Evolutionary conservation across 2,888 invertebrate species (phyloP), one percentile per base, ranked within the genome.

Genomic region (Dasypogon diadema): DNA sequence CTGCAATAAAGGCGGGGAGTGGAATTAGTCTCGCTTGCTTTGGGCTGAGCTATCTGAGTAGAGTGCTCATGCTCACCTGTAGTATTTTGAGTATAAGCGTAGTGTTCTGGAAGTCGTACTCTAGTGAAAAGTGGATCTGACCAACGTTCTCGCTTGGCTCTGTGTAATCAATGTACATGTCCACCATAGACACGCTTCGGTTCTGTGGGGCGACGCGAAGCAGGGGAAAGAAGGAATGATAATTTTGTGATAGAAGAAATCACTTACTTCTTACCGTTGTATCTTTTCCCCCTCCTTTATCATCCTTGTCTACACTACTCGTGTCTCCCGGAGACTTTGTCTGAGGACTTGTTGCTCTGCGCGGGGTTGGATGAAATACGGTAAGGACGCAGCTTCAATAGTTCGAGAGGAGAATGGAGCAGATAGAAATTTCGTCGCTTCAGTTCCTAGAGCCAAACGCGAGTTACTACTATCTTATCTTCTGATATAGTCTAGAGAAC

Each of bases 121-220:
- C 96, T 85, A 96, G 87, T 74, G 95, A 95, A 88, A 96, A 96
- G 86, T 96, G 96, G 81, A 96, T 96, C 88, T 96, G 96, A 74
- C 96, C 96, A 80, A 96, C 96, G 87, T 96, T 96, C 88, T 96
- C 96, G 80, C 94, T 94, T 1, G 96, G 93, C 86, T 96, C 96
- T 77, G 94, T 92, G 87, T 94, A 95, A 88, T 96, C 96, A 87
- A 96, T 95, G 89, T 96, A 96, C 95, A 96, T 96, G 85, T 96
- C 96, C 86, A 95, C 94, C 90, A 96, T 89, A 37, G 95, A 95
- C 83, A 96, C 92, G 83, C 94, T 95, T 85, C 95, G 92, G 87
- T 92, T 95, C 90, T 96, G 92, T 83, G 93, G n/a, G n/a, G n/a
- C n/a, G n/a, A n/a, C n/a, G n/a, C n/a, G n/a, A n/a, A n/a, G n/a